These are phyloP conservation scores for Tadarida brasiliensis DNA, from an alignment of 2,797 vertebrate genomes.

Conservation along the genomic window DNA sequence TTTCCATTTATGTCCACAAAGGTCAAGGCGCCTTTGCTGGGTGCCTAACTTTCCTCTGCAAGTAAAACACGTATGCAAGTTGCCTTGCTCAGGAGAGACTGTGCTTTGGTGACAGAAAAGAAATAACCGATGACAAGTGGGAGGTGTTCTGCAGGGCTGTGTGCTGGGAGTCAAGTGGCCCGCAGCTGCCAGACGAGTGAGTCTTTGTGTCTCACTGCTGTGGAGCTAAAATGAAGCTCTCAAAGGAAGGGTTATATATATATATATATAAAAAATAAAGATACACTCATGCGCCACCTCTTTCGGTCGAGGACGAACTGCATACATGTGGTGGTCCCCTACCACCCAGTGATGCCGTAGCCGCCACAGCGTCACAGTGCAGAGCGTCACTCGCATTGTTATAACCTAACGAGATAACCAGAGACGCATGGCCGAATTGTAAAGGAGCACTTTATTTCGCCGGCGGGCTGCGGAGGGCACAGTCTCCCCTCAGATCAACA, in stretches of 20 bases:
- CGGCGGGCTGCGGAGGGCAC: too few relatives aligned
- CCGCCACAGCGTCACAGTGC: neutral
- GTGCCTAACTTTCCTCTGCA: conserved; percentile 43
- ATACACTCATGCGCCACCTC: neutral
- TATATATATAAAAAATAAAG: too few relatives aligned
- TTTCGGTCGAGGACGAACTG: neutral
- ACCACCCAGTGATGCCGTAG: neutral
- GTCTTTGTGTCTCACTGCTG: too few relatives aligned
- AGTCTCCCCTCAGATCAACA: too few relatives aligned
- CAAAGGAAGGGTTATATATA: neutral
- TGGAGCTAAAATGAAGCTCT: conserved; percentile 52
- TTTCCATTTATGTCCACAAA: conserved; percentile 48
- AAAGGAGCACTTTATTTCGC: too few relatives aligned
- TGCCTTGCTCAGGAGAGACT: conserved; percentile 58
- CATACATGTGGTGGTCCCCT: neutral
- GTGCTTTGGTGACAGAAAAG: conserved; percentile 47
- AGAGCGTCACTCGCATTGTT: neutral
- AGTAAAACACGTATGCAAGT: conserved; percentile 48
- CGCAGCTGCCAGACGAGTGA: neutral
- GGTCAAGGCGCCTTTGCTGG: conserved; percentile 34
- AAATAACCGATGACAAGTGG: neutral
- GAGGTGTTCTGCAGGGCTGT: neutral
- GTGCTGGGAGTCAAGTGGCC: neutral
- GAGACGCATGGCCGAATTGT: too few relatives aligned
- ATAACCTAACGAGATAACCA: too few relatives aligned